Conservation (phyloP, 2,888 invertebrate genomes). For the Oligia latruncula region DNA sequence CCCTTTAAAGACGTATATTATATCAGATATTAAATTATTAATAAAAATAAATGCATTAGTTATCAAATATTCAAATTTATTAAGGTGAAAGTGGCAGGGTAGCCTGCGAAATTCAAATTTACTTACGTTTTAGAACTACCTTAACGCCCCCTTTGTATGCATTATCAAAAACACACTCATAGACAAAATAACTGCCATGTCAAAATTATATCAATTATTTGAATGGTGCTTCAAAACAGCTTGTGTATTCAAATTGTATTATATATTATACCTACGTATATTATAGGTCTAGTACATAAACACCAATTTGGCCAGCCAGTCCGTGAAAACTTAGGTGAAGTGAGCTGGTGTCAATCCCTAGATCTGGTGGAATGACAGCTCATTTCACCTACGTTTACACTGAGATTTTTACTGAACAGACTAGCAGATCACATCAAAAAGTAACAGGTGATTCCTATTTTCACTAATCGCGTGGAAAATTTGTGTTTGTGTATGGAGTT, state of each 20-base stretch:
- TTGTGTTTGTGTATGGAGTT: not conserved
- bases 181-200: slow-evolving; percentile 24
- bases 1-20: not conserved
- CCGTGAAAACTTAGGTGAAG: not conserved
- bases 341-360: not conserved
- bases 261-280: not conserved
- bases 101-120: not conserved
- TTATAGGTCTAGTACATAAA: not conserved
- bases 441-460: not conserved
- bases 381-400: not conserved
- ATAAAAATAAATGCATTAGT: not conserved
- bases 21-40: not conserved
- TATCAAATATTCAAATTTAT: not conserved
- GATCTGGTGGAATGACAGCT: too few relatives aligned
- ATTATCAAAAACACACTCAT: not conserved
- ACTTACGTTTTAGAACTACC: not conserved
- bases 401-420: not conserved
- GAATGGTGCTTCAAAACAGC: slow-evolving; percentile 42
- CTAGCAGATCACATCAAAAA: not conserved
- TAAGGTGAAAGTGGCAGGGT: not conserved
- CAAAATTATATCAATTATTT: slow-evolving; percentile 51
- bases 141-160: not conserved
- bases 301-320: not conserved
- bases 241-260: slow-evolving; percentile 18
- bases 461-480: not conserved